Percentiles rank a stretch among this genome's conserved stretches.
Conservation (phyloP, 2,797 vertebrate genomes). For the Myotis myotis region DNA sequence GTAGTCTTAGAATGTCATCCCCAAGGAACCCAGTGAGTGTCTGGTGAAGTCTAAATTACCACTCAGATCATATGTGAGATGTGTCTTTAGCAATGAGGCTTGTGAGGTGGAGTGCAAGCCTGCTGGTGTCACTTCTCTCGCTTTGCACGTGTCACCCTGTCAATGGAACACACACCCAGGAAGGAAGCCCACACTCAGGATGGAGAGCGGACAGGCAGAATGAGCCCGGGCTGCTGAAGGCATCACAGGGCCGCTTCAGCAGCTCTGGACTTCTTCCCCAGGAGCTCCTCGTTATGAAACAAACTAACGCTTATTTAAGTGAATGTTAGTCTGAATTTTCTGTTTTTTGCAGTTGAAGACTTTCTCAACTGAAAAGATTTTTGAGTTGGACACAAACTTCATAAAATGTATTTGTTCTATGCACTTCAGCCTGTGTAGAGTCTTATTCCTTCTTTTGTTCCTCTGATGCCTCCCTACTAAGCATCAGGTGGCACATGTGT, state of each 20-base stretch:
- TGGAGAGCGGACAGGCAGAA: no score
- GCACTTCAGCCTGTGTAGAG: background rate
- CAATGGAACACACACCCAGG: background rate
- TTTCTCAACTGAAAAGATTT: background rate
- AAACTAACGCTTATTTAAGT: background rate
- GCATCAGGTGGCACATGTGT: rapidly evolving
- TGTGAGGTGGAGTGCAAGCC: rapidly evolving
- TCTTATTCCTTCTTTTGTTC: background rate
- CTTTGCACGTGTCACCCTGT: background rate
- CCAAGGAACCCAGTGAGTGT: background rate
- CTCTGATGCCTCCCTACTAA: background rate
- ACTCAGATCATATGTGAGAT: rapidly evolving
- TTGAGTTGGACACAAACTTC: background rate
- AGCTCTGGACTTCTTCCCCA: background rate
- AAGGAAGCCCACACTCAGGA: rapidly evolving
- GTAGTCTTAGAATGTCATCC: background rate
- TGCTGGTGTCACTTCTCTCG: no score
- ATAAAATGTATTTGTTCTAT: background rate
- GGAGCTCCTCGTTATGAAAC: background rate
- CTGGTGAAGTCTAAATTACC: background rate
- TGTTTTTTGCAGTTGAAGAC: background rate
- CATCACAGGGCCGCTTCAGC: background rate
- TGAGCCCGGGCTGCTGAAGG: rapidly evolving
- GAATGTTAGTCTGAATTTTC: background rate
- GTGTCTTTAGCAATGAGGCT: background rate